Evolutionary conservation across 2,797 vertebrate genomes (phyloP), one percentile per base, ranked within the genome.

Genomic region (Simalia tracyae): DNA sequence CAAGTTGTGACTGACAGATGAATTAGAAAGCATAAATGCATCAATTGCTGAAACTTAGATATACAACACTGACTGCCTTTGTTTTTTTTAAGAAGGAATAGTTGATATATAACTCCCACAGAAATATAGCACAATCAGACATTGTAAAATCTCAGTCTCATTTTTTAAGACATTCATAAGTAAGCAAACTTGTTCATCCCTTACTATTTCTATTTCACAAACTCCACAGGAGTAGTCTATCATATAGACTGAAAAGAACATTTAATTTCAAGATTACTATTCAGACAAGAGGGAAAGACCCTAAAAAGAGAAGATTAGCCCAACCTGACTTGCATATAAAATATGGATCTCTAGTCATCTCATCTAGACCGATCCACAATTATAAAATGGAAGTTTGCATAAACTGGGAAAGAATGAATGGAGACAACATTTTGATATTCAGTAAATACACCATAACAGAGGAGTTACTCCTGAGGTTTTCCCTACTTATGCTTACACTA

Each of bases 1-100:
- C 94, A 92, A 96, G 96, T 68, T 50, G 95, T 97, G 97, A 95
- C 24, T 91, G 89, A 95, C 94, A 95, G 96, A 97, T 93, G 96
- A 92, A 95, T 0, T 66, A 96, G 96, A 92, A 91, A 60, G 91
- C 94, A 93, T 92, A 96, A 94, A 5, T 92, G 96, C 88, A 88
- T 88, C 0, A 93, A 54, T 94, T 97, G 96, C 97, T 92, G 95
- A 94, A 93, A 95, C 95, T 93, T 96, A 97, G 96, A 96, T 96
- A 96, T 95, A 93, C 93, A 95, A 95, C 4, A 90, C 91, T 76
- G 92, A 93, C 91, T 92, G 66, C 10, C 64, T 72, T 59, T 61
- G 12, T 42, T 61, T 68, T 64, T 72, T 7, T 76, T 76, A 57
- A 86, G 14, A 76, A 81, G 24, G 31, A 24, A 19, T 1, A 91